Evolutionary conservation across 2,797 vertebrate genomes (phyloP).

Genomic region (Amazona ochrocephala): DNA sequence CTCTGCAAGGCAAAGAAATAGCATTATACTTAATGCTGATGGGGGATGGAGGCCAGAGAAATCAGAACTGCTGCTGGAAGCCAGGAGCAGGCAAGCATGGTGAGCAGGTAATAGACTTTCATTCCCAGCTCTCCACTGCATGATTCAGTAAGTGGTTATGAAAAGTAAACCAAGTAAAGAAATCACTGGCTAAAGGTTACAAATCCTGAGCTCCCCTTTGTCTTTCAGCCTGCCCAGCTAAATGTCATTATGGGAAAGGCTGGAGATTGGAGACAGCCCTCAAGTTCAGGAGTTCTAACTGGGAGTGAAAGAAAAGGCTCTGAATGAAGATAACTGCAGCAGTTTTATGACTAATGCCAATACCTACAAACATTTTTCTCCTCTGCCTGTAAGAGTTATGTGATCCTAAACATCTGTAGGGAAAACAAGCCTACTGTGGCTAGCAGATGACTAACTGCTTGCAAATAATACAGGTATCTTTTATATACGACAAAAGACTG

Average conservation of each 20-base stretch:
- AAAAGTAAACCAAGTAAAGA: background rate
- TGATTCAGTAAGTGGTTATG: background rate
- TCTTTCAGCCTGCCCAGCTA: background rate
- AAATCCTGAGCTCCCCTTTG: background rate
- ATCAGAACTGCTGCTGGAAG: background rate
- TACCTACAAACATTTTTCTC: background rate
- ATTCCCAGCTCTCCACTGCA: background rate
- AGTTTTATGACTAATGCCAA: background rate
- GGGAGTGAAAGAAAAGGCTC: background rate
- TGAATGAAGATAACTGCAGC: background rate
- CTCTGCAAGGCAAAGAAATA: background rate
- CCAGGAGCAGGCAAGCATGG: background rate
- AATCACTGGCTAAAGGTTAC: background rate
- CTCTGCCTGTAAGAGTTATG: background rate
- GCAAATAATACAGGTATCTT: background rate
- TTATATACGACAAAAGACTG: background rate
- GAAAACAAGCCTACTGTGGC: constrained; percentile 3
- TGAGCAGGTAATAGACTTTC: background rate
- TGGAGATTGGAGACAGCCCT: background rate
- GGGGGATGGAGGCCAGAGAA: background rate
- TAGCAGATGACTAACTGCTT: constrained; percentile 3
- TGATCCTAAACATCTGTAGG: background rate
- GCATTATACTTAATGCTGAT: rapidly evolving
- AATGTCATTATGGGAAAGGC: background rate
- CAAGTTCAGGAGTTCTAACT: background rate